A percentile compares a stretch with the other conserved stretches of the same genome.
These are phyloP conservation scores for Odiellus spinosus DNA, from an alignment of 2,888 invertebrate species.

Conservation along the genomic window DNA sequence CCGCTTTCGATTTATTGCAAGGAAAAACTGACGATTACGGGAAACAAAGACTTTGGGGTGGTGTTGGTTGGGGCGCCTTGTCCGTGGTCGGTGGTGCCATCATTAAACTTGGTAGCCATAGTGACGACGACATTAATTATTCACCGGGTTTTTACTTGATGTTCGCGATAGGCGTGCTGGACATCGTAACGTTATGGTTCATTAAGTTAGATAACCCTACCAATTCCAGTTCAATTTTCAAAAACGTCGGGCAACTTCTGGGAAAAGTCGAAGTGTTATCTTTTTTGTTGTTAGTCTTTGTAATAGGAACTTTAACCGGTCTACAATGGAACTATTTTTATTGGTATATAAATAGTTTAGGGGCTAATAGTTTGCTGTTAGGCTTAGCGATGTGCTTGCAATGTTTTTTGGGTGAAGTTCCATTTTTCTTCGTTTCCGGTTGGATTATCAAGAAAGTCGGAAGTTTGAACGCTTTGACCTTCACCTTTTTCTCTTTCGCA, in stretches of 20 bases:
- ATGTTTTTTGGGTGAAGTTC: constrained; percentile 19
- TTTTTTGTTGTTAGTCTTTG: constrained; percentile 12
- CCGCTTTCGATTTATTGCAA: constrained; percentile 70
- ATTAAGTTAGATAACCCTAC: constrained; percentile 12
- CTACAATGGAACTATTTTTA: constrained; percentile 20
- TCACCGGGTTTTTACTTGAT: constrained; percentile 14
- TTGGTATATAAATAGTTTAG: constrained; percentile 14
- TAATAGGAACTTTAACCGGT: constrained; percentile 19
- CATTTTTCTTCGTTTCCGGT: constrained; percentile 35
- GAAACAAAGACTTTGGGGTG: constrained; percentile 70
- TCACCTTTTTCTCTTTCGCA: constrained; percentile 63
- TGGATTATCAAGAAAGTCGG: constrained; percentile 60
- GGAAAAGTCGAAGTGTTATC: constrained; percentile 7
- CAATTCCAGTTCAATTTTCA: constrained; percentile 10
- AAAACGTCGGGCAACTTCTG: constrained; percentile 10
- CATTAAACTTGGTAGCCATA: constrained; percentile 39
- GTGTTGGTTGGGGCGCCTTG: constrained; percentile 68
- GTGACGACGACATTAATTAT: constrained; percentile 11
- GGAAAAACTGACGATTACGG: constrained; percentile 60
- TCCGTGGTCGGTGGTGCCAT: constrained; percentile 56
- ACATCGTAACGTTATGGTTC: constrained; percentile 8
- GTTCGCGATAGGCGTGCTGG: constrained; percentile 5
- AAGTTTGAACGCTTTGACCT: constrained; percentile 62
- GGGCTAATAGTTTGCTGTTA: constrained; percentile 11
- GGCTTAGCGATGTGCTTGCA: constrained; percentile 17